Evolutionary conservation across 2,113 vertebrate genomes (phyloP), one percentile per base, ranked within the genome.

Genomic region (Brevimyrus niger): DNA sequence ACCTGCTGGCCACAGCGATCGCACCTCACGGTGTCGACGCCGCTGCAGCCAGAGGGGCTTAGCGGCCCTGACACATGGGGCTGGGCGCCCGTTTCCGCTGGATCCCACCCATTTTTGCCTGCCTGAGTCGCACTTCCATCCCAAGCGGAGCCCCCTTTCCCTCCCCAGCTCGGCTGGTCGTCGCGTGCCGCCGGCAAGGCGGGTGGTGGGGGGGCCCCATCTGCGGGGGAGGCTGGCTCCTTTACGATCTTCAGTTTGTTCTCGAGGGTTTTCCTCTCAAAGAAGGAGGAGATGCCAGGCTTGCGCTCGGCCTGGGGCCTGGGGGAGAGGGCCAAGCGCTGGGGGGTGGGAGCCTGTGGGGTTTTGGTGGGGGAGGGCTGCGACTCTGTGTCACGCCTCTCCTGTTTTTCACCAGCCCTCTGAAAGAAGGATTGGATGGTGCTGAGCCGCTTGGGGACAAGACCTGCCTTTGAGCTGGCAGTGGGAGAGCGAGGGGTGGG

Each of bases 341-440:
- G 38, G 13, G 44, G 46, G 73, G 86, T 86, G 42, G 48, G 69
- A 44, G 87, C 8, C 42, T 3, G 0, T 0, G 50, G 89, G 1
- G 73, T 48, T 84, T 0, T 42, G 0, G 85, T 89, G 42, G 85
- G 85, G 15, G 53, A 89, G 19, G 89, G 84, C 4, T 44, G 61
- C 69, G 88, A 85, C 50, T 83, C 85, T 10, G 65, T 80, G 69
- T 0, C 92, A 83, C 84, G 91, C 23, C 88, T 44, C 31, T 69
- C 96, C 89, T 96, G 96, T 92, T 93, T 97, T 89, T 93, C 91
- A 3, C 96, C 94, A 73, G 93, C 96, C 90, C 95, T 98, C 88
- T 96, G 96, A 93, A 99, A 99, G 88, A 99, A 95, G 0, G 95
- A 95, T 90, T 96, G 95, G 89, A 99, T 97, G 92, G 94, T 92